Evolutionary conservation across 2,113 vertebrate species (phyloP).

Genomic region (Dipodomys merriami): DNA sequence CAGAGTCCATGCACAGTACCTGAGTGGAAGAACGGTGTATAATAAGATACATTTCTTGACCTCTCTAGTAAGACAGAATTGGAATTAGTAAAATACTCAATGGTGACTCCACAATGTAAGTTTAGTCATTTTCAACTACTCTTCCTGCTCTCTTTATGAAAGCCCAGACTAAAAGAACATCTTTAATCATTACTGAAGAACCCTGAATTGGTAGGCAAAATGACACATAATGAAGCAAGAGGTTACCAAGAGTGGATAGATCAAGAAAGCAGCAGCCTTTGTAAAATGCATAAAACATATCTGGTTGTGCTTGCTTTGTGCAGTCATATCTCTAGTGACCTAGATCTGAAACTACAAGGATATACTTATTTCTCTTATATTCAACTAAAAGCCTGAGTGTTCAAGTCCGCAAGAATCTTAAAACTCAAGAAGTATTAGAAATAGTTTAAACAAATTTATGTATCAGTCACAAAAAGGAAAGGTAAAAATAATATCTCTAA

Average conservation of each 20-base stretch:
- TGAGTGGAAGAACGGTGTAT: neutral
- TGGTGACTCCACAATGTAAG: neutral
- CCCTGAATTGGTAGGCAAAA: neutral
- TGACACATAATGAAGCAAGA: neutral
- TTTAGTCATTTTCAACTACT: neutral
- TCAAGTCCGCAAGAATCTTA: neutral
- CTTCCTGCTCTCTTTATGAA: slow-evolving; percentile 10
- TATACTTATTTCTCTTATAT: neutral
- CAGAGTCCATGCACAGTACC: neutral
- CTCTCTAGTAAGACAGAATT: neutral
- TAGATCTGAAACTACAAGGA: neutral
- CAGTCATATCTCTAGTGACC: neutral
- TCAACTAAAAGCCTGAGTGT: neutral
- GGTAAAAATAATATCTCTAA: slow-evolving; percentile 4
- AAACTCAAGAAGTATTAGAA: neutral
- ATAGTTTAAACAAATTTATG: neutral
- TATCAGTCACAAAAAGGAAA: neutral
- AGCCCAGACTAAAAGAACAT: neutral
- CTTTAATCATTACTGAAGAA: neutral
- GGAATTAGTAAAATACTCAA: neutral
- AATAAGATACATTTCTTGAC: neutral
- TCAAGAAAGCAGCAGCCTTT: neutral
- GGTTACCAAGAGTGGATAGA: neutral
- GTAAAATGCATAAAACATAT: neutral
- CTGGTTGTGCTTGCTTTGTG: neutral